phyloP scores from a whole-genome alignment of 2,888 invertebrate species.

The Microctonus brassicae region DNA sequence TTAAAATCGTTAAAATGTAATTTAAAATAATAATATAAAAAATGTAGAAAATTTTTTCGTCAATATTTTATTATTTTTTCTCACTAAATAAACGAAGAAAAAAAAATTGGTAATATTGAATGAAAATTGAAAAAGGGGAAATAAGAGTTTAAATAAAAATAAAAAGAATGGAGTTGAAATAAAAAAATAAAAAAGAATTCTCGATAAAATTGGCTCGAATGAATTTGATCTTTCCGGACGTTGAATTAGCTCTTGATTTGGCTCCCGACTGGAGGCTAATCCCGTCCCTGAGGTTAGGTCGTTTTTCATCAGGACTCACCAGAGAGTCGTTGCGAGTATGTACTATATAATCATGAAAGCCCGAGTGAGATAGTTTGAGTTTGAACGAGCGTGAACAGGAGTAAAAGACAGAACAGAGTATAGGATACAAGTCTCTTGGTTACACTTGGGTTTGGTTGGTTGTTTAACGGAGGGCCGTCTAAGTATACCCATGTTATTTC shows the following conservation, averaged over 20 bases:
- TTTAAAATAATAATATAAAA: background rate
- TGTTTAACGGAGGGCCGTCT: conserved; percentile 66
- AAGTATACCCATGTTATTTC: conserved; percentile 69
- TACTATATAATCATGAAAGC: conserved; percentile 8
- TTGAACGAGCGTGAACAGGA: background rate
- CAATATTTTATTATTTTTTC: too few relatives aligned
- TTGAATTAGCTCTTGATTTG: conserved; percentile 39
- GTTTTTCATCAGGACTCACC: conserved; percentile 60
- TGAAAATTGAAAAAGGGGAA: background rate
- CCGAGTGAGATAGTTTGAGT: conserved; percentile 2
- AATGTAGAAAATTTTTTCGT: conserved; percentile 53
- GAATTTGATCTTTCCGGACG: conserved; percentile 34
- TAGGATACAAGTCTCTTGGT: too few relatives aligned
- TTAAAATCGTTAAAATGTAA: background rate
- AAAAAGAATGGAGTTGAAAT: background rate
- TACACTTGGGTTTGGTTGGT: conserved; percentile 53
- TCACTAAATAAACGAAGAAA: background rate
- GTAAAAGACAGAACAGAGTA: conserved; percentile 15
- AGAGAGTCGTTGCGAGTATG: conserved; percentile 21
- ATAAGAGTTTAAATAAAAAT: too few relatives aligned
- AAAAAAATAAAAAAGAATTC: background rate
- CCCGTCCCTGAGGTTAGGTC: conserved; percentile 39
- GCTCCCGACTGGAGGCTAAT: conserved; percentile 35
- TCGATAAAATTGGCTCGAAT: conserved; percentile 36
- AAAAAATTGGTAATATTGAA: conserved; percentile 26